phyloP scores from a whole-genome alignment of 64 coral and sea anemone genomes.

The Dendronephthya gigantea region DNA sequence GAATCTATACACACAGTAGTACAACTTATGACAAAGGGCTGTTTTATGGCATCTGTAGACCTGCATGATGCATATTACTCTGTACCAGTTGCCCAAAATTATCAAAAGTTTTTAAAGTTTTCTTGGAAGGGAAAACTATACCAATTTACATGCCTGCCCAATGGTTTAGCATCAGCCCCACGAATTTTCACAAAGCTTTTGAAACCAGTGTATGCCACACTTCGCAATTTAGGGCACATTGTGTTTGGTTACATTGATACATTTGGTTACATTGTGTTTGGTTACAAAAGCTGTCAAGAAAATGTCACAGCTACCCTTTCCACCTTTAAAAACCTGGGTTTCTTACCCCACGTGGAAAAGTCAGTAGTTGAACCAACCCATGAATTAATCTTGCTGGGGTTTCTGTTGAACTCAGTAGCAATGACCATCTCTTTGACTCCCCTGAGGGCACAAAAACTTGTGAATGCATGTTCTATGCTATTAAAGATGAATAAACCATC shows the following conservation, averaged over 20 bases:
- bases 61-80: neutral
- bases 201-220: neutral
- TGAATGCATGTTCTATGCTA: neutral
- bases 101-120: no score
- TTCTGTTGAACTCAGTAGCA: neutral
- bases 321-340: neutral
- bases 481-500: neutral
- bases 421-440: no score
- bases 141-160: neutral
- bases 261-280: neutral
- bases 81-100: neutral
- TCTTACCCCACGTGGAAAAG: neutral
- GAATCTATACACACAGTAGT: neutral
- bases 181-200: neutral
- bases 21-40: neutral
- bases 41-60: neutral
- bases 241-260: neutral
- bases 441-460: neutral
- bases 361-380: neutral
- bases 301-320: neutral
- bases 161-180: neutral
- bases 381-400: neutral
- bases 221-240: neutral
- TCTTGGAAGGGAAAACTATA: no score
- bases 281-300: neutral